A percentile compares a stretch with the other conserved stretches of the same genome.
Evolutionary conservation across 1,140 invertebrate genomes (phyloP).

Genomic region (Condylostylus longicornis): DNA sequence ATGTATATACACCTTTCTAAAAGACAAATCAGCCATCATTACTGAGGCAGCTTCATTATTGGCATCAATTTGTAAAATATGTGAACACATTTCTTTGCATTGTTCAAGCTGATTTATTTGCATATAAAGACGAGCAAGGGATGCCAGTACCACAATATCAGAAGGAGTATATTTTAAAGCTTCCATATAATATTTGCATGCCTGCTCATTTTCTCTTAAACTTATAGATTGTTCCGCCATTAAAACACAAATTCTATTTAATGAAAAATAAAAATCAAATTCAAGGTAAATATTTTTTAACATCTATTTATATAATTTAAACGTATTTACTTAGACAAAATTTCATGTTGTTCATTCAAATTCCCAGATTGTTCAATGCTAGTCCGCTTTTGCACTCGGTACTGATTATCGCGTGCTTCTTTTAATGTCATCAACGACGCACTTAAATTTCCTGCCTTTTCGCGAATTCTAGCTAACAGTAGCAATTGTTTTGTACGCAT

Average conservation of each 20-base stretch:
- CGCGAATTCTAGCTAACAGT: conserved; percentile 50
- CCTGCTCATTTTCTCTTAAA: conserved; percentile 40
- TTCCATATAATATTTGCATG: conserved; percentile 70
- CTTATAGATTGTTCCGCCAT: conserved; percentile 30
- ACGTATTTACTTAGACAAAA: conserved; percentile 19
- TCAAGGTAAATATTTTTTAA: neutral
- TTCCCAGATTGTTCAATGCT: conserved; percentile 42
- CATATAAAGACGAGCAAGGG: conserved; percentile 74
- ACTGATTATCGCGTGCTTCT: conserved; percentile 49
- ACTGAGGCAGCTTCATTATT: conserved; percentile 84
- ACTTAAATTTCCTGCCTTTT: conserved; percentile 44
- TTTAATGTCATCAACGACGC: conserved; percentile 44
- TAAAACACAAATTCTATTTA: conserved; percentile 26
- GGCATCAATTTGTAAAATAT: conserved; percentile 65
- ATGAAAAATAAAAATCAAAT: neutral
- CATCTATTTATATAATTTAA: too few relatives aligned
- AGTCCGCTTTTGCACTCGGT: conserved; percentile 47
- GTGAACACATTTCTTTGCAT: conserved; percentile 73
- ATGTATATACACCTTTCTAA: conserved; percentile 47
- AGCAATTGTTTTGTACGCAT: conserved; percentile 46
- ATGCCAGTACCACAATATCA: conserved; percentile 57
- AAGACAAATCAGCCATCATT: conserved; percentile 91
- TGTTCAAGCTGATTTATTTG: conserved; percentile 64
- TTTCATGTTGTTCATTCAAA: conserved; percentile 36
- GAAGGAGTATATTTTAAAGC: conserved; percentile 64